Evolutionary conservation across 2,888 invertebrate genomes (phyloP), one percentile per base, ranked within the genome.

Genomic region (Bombyx huttoni): DNA sequence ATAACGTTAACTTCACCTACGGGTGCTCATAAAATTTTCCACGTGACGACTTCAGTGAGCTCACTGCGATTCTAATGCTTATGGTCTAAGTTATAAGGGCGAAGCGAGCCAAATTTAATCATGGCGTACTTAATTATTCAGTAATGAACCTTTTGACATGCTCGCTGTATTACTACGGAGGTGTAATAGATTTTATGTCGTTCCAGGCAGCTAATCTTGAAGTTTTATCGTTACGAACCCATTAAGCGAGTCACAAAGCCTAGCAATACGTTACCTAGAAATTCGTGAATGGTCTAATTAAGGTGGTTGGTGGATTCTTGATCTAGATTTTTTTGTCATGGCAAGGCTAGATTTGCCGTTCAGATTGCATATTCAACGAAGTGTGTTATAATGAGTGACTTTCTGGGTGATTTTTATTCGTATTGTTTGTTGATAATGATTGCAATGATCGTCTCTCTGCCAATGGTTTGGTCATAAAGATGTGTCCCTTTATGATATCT

Each of bases 21-120:
- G 50, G 46, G 46, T 33, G 50, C 45, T 46, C 45, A 51, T 51
- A 51, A 51, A 51, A 51, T 51, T 51, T 51, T 51, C 48, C 48
- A 48, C 14, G 14, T 35, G 51, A 35, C 48, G 40, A 13, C 34
- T 24, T 24, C 24, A 24, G 5, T 24, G 24, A 0, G 24, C 24
- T 24, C 24, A 24, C 24, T 24, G 14, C 45, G 13, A 51, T 45
- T 51, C 24, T 48, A 24, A 33, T 35, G 35, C 45, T 48, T 51
- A 49, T 13, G 2, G 7, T 13, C 13, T 3, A 34, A n/a, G 12
- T 8, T 45, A 46, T 52, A 52, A 52, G 52, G 13, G 45, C 13
- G 46, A 47, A 48, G 48, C 40, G 45, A 13, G 45, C 24, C 14
- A 13, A 48, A 47, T 48, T 48, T 51, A 48, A 51, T 49, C 46